Base-by-base conservation (phyloP, 1,140 invertebrate species). In the Brachionus rotundiformis region DNA sequence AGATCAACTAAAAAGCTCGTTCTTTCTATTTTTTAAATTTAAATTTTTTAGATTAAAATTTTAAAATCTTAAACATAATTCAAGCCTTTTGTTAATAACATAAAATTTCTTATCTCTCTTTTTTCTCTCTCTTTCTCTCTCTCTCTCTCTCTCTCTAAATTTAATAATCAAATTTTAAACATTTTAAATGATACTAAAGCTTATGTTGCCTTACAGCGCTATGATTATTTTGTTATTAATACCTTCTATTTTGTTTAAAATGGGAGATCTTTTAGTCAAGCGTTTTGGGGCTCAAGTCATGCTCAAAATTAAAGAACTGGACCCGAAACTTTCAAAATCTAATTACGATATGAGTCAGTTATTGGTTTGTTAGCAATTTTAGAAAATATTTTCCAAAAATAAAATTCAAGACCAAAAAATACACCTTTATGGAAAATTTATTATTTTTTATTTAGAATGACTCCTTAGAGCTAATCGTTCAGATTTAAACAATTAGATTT, bases 161-260 rank as follows among this genome's bases (percentile, higher is more conserved):
- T 65, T 65, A 65, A 65, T 65, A 54, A 54, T 54, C 47, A 54
- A 54, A 54, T 54, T 54, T 54, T 54, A 19, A 19, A 54, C 47
- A 19, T n/a, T n/a, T n/a, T n/a, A 19, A 54, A 16, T 33, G 33
- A 36, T 19, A 36, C 63, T 36, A 68, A 33, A 68, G 63, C 33
- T 68, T 68, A 68, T 63, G 63, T 68, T 68, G 63, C 31, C 16
- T 68, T 36, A 68, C 63, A 33, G 63, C n/a, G 7, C 29, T 31
- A 33, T 68, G 31, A 68, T 68, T 68, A 68, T 68, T 68, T 68
- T 36, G 63, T 68, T 68, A 68, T 68, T 68, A 68, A 68, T 68
- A 68, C 63, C 10, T 68, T 33, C 16, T 68, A 36, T 68, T 63
- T 31, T 25, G 16, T 63, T 63, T 23, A 63, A 63, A 63, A 27